A percentile compares a stretch with the other conserved stretches of the same genome.
These are phyloP conservation scores for Poeciliopsis retropinna DNA, from an alignment of 2,113 vertebrate species.

Conservation along the genomic window DNA sequence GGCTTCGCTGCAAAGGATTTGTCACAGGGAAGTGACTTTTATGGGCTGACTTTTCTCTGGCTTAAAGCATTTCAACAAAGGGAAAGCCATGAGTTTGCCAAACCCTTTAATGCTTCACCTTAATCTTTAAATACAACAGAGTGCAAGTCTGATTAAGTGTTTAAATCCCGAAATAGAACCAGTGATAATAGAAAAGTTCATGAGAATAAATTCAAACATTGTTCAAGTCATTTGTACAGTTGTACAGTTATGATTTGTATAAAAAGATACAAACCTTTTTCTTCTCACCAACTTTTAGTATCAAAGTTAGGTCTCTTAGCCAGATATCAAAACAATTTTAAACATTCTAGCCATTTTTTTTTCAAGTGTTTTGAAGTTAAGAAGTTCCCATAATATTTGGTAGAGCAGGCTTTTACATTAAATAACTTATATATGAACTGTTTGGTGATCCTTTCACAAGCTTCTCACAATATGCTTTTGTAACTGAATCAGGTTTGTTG, in stretches of 20 bases:
- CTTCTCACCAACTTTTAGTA: neutral
- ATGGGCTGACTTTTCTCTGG: slow-evolving; percentile 44
- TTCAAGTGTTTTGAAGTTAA: neutral
- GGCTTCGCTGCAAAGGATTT: slow-evolving; percentile 40
- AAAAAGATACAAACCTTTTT: neutral
- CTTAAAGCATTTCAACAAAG: slow-evolving; percentile 31
- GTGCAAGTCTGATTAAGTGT: neutral
- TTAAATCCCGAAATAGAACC: neutral
- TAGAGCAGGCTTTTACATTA: neutral
- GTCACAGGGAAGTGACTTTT: slow-evolving; percentile 54
- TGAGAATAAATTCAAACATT: no score
- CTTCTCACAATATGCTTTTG: neutral
- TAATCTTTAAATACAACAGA: neutral
- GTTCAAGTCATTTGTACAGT: neutral
- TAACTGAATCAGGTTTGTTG: neutral
- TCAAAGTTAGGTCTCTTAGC: neutral
- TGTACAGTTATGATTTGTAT: neutral
- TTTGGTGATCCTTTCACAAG: neutral
- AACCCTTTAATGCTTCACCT: neutral
- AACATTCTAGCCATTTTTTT: neutral
- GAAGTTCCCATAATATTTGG: no score
- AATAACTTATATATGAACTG: neutral
- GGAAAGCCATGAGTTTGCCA: slow-evolving; percentile 8
- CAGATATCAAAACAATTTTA: neutral
- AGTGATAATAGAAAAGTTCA: neutral